phyloP scores from a whole-genome alignment of 2,888 invertebrate genomes.

The Aspidiotus rigidus region DNA sequence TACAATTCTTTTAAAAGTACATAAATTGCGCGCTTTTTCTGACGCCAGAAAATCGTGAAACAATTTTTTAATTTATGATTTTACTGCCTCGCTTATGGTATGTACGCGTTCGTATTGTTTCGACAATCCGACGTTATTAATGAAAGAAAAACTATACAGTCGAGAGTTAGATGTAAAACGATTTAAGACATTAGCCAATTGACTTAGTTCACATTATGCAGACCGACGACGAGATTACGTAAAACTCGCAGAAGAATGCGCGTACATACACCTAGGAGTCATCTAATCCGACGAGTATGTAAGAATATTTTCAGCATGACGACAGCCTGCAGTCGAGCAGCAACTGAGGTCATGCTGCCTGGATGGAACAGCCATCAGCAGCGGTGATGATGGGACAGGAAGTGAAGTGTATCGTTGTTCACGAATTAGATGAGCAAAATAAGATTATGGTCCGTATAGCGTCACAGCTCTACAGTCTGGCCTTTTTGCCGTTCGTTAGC shows the following conservation, averaged over 20 bases:
- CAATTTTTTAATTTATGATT: neutral
- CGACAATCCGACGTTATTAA: conserved; percentile 11
- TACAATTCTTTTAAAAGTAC: neutral
- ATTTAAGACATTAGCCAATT: too few relatives aligned
- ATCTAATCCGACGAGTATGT: too few relatives aligned
- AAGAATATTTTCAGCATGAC: too few relatives aligned
- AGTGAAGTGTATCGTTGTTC: neutral
- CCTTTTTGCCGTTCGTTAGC: neutral
- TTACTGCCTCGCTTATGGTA: neutral
- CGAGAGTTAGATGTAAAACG: too few relatives aligned
- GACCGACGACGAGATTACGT: too few relatives aligned
- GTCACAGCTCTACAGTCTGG: neutral
- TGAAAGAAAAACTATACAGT: conserved; percentile 5
- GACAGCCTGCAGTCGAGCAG: too few relatives aligned
- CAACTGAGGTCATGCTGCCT: too few relatives aligned
- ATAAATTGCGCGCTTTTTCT: neutral
- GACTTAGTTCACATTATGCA: too few relatives aligned
- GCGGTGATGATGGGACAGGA: neutral
- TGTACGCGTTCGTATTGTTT: conserved; percentile 1
- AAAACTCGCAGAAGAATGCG: too few relatives aligned
- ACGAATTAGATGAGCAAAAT: too few relatives aligned
- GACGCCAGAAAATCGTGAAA: neutral
- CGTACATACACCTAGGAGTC: too few relatives aligned
- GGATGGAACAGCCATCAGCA: too few relatives aligned
- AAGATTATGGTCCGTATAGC: neutral